A percentile compares a stretch with the other conserved stretches of the same genome.
phyloP scores from a whole-genome alignment of 2,888 invertebrate genomes.

The Taenaris catops region DNA sequence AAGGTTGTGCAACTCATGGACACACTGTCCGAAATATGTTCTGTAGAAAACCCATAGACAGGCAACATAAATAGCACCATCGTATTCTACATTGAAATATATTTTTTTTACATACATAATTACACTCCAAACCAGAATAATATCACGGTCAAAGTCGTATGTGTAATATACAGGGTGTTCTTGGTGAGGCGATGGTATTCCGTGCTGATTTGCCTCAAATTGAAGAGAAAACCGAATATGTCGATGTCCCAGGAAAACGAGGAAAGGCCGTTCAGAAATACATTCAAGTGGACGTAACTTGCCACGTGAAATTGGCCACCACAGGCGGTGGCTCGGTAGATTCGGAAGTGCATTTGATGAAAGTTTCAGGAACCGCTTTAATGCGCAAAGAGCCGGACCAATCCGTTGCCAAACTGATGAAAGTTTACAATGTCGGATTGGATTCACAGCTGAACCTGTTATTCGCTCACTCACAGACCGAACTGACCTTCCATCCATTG shows the following conservation, averaged over 20 bases:
- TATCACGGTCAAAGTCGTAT: too few species aligned
- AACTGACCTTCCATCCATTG: constrained; percentile 82
- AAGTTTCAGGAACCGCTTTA: constrained; percentile 84
- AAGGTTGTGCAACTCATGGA: too few species aligned
- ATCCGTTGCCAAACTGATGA: constrained; percentile 73
- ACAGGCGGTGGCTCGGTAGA: constrained; percentile 79
- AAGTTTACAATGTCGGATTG: constrained; percentile 83
- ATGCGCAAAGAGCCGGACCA: constrained; percentile 81
- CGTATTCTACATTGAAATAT: too few species aligned
- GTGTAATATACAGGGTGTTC: constrained; percentile 53
- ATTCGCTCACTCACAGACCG: constrained; percentile 82
- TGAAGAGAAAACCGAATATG: constrained; percentile 82
- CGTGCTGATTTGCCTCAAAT: constrained; percentile 83
- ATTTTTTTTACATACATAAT: too few species aligned
- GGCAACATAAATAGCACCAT: too few species aligned
- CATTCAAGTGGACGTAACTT: constrained; percentile 84
- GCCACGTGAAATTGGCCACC: constrained; percentile 81
- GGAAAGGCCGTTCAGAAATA: constrained; percentile 80
- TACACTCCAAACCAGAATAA: too few species aligned
- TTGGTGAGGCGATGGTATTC: constrained; percentile 84
- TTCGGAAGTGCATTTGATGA: constrained; percentile 81
- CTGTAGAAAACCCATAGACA: too few species aligned
- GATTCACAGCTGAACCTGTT: constrained; percentile 84
- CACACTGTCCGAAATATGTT: too few species aligned
- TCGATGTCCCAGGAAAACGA: constrained; percentile 68